Conservation (phyloP, 23 tunicate species). For the Trididemnum miniatum region DNA sequence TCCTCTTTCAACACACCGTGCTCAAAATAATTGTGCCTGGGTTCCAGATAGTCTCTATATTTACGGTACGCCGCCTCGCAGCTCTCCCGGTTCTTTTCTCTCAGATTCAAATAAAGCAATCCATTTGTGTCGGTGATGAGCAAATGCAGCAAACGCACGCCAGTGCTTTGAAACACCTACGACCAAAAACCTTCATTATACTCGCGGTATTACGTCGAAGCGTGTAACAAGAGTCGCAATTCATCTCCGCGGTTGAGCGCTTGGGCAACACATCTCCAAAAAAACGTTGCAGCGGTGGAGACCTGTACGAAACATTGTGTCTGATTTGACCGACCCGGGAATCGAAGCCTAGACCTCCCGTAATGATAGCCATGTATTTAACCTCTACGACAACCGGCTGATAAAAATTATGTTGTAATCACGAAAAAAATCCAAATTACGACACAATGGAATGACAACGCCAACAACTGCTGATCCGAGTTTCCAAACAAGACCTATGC, state of each 20-base stretch:
- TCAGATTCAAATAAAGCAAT: neutral
- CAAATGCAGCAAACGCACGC: neutral
- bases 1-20: constrained; percentile 36
- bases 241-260: neutral
- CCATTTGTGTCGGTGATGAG: constrained; percentile 26
- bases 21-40: constrained; percentile 1
- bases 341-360: neutral
- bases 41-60: neutral
- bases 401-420: too few relatives aligned
- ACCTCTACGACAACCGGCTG: too few relatives aligned
- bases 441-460: too few relatives aligned
- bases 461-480: too few relatives aligned
- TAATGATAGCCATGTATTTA: too few relatives aligned
- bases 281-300: neutral
- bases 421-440: too few relatives aligned
- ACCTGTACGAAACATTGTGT: neutral
- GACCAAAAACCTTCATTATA: too few relatives aligned
- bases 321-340: neutral
- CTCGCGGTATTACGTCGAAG: neutral
- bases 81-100: neutral
- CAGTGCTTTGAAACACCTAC: constrained; percentile 16
- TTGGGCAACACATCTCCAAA: neutral
- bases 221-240: neutral
- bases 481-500: too few relatives aligned
- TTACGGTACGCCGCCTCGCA: constrained; percentile 1